Evolutionary conservation across 1,140 invertebrate species (phyloP), one percentile per base, ranked within the genome.

Genomic region (Doryteuthis pealeii): DNA sequence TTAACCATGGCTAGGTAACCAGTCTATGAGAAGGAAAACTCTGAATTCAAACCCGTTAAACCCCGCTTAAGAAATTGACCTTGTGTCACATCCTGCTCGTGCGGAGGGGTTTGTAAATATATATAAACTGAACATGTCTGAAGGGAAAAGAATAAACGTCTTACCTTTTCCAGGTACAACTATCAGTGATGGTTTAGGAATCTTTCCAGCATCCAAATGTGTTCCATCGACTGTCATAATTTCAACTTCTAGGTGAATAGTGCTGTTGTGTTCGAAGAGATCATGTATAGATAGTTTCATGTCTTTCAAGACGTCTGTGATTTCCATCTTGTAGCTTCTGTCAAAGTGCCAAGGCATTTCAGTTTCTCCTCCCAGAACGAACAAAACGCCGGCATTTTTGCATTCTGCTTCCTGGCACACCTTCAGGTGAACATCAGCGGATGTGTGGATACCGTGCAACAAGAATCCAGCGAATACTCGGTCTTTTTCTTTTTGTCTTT

Each of bases 401-500:
- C 62, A 67, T 0, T 15, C 15, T 14, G 54, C n/a, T 30, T 58
- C 65, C 45, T 71, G n/a, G 68, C 78, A 79, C 2, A 76, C 65
- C 14, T 30, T 62, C 62, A 79, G 70, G 28, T 31, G 35, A 6
- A 79, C 78, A 31, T 40, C 72, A 18, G 76, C 78, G 8, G 78
- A 79, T 2, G 76, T 79, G 6, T 67, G 54, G 54, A 79, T 76
- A 62, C 72, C 70, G 49, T 77, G 66, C 22, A 79, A 72, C 12
- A 74, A 69, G 73, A 79, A 79, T 5, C 69, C 74, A n/a, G 78
- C 78, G 67, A 79, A 79, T 4, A 79, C 78, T 18, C 78, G 69
- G 35, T 70, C 65, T 8, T 75, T 49, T 14, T 45, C 66, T 72
- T 79, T 73, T 14, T 54, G 28, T 18, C 49, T 66, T 14, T 45